Base-by-base conservation (phyloP, 2,888 invertebrate genomes). In the Drosophila longiperda region DNA sequence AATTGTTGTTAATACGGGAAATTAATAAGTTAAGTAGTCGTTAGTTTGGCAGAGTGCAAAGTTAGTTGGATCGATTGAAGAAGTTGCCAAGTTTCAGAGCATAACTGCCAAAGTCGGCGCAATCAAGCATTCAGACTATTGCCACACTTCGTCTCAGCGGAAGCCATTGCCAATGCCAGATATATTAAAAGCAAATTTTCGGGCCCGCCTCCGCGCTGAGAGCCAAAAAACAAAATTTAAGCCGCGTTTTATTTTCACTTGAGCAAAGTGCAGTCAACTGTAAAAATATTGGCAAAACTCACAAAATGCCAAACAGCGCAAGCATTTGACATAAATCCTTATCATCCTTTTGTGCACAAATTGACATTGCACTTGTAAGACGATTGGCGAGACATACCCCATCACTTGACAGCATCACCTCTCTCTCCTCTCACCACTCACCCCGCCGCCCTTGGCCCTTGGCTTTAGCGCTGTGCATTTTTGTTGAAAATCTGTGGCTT, bases 331-430 rank as follows among this genome's bases (percentile, higher is more conserved):
- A 84, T 84, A 89, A 86, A 89, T 87, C 85, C 86, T 80, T 87
- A 87, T 84, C 87, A 89, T 87, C 89, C 87, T 78, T 78, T 80
- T 87, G 87, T 89, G 85, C 87, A 80, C 86, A 89, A 86, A 86
- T 86, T 86, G 86, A 87, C 86, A 84, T 82, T 89, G 87, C 89
- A 86, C 89, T 86, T 86, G 85, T 89, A 86, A 89, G 85, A 67
- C 78, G 85, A 89, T 87, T 87, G 89, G 70, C 73, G 78, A 80
- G 82, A 78, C 83, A 40, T 73, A 36, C 40, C 40, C 57, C 26
- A 32, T 36, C 66, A 61, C 49, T 84, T 66, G 58, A 77, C 63
- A 73, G 52, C 59, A 48, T 20, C 36, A 23, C 11, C 32, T 33
- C 20, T 45, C 20, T 45, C 20, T 26, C 49, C 42, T 17, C 29